Evolutionary conservation across 2,113 vertebrate genomes (phyloP), one percentile per base, ranked within the genome.

Genomic region (Prunella himalayana): DNA sequence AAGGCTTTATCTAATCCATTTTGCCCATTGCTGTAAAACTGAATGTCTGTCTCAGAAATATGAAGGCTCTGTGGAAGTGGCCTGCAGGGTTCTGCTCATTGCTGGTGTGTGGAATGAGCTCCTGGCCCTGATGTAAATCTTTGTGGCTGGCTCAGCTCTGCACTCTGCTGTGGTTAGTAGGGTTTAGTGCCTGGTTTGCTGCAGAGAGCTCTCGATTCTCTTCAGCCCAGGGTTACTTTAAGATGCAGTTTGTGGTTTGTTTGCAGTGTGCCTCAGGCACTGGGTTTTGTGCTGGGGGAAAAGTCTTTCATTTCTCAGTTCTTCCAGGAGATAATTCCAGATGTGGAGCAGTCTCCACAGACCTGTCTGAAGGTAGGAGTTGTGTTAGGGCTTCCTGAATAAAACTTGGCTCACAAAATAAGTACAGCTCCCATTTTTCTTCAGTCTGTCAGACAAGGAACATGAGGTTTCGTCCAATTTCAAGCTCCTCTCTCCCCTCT

Each of bases 291-390:
- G 59, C 54, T 88, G 64, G 17, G 77, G 84, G 54, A 83, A 47
- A 57, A 60, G 50, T 50, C 25, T 35, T n/a, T 57, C 2, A 27
- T 65, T 88, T 72, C 66, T 79, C 15, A 13, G 60, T 77, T 73
- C 66, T 86, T 92, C n/a, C 66, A 73, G 44, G 44, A 82, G 68
- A 22, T 49, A 49, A 44, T 93, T 92, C 66, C 66, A 83, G 42
- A 23, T 56, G 44, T 51, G 63, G 70, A 65, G 17, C 23, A 49
- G 42, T 71, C 57, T 93, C 54, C 0, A 0, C 71, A 88, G 61
- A 56, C 41, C 65, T 82, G n/a, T 39, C 13, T 84, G 69, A 76
- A 15, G 0, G 8, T 14, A 72, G 50, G 39, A 2, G 2, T 47
- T 73, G 24, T 51, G 15, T 70, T 73, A 42, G 75, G 71, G 30